Conservation (phyloP, 1,140 invertebrate species). For the Formica exsecta region DNA sequence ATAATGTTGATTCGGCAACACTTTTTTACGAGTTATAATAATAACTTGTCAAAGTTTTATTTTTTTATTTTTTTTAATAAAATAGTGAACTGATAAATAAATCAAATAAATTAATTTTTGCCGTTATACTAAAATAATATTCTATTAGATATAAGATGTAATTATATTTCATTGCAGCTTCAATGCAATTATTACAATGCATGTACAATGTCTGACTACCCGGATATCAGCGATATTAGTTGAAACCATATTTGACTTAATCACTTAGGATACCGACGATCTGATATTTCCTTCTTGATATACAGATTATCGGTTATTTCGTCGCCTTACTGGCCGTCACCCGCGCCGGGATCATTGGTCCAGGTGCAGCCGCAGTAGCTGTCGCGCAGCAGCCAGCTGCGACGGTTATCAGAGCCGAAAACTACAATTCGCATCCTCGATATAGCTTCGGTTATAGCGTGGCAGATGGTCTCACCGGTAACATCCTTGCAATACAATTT, state of each 20-base stretch:
- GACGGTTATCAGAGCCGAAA: conserved; percentile 85
- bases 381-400: conserved; percentile 74
- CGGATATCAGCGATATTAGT: not conserved
- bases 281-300: conserved; percentile 9
- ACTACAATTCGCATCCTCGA: conserved; percentile 90
- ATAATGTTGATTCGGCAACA: not conserved
- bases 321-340: conserved; percentile 76
- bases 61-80: not conserved
- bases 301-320: conserved; percentile 62
- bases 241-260: conserved; percentile 20
- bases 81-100: not conserved
- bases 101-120: conserved; percentile 10
- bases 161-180: conserved; percentile 1
- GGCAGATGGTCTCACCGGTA: conserved; percentile 90
- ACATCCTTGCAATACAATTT: conserved; percentile 51
- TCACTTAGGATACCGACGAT: not conserved
- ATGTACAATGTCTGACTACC: no score
- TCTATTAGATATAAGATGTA: no score
- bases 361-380: conserved; percentile 74
- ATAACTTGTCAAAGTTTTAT: not conserved
- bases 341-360: conserved; percentile 76
- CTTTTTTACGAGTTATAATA: not conserved
- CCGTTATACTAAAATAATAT: not conserved
- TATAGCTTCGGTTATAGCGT: conserved; percentile 92
- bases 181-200: no score